phyloP scores from a whole-genome alignment of 2,113 vertebrate species.

The Sinosuthora webbiana region DNA sequence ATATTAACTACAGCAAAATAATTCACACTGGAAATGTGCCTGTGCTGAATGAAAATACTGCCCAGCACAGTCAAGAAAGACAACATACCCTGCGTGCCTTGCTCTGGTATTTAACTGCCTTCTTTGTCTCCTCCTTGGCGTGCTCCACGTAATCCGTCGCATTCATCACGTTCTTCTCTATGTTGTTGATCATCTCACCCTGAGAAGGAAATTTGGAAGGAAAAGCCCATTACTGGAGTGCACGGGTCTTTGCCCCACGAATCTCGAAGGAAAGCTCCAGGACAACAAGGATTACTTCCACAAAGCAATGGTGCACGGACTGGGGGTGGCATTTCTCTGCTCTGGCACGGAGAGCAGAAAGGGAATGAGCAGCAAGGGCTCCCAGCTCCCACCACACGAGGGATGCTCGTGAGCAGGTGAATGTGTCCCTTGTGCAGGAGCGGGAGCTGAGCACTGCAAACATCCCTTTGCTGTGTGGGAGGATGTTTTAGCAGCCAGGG shows the following conservation, averaged over 20 bases:
- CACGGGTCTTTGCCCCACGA: background rate
- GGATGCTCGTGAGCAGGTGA: background rate
- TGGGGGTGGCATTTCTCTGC: background rate
- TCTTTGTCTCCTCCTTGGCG: constrained; percentile 93
- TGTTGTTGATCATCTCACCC: constrained; percentile 97
- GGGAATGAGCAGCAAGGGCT: background rate
- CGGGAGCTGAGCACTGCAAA: background rate
- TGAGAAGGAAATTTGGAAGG: constrained; percentile 49
- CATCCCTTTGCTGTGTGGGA: background rate
- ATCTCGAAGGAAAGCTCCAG: background rate
- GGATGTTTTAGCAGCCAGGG: background rate
- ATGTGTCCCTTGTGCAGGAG: background rate
- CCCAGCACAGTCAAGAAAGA: background rate
- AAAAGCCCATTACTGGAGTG: background rate
- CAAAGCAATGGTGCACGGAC: rapidly evolving
- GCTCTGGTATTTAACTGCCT: constrained; percentile 89
- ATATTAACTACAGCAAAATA: background rate
- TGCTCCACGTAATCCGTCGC: constrained; percentile 85
- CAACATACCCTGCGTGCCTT: constrained; percentile 87
- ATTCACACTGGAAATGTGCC: background rate
- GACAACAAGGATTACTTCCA: background rate
- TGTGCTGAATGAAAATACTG: background rate
- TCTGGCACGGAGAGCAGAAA: background rate
- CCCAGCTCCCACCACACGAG: background rate
- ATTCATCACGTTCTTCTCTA: constrained; percentile 88